phyloP scores from a whole-genome alignment of 2,888 invertebrate genomes.

The Leptopilina drosophilae region DNA sequence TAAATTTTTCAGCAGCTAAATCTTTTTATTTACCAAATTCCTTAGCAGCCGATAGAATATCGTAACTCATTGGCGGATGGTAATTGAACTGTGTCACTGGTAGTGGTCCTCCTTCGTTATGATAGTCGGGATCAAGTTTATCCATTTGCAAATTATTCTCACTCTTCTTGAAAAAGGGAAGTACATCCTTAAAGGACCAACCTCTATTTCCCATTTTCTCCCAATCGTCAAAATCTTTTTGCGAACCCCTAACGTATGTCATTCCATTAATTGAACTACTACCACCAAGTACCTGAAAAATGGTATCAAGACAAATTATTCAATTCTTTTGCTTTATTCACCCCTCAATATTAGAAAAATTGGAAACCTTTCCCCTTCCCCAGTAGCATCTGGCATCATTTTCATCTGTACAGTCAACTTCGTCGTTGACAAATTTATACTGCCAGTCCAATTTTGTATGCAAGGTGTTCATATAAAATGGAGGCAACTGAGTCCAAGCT shows the following conservation, averaged over 20 bases:
- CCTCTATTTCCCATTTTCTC: conserved; percentile 90
- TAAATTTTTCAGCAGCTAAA: too few species aligned
- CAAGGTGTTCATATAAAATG: conserved; percentile 92
- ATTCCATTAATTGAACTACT: conserved; percentile 94
- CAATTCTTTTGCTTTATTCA: too few species aligned
- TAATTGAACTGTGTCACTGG: conserved; percentile 90
- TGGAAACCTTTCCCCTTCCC: conserved; percentile 82
- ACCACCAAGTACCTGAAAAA: conserved; percentile 76
- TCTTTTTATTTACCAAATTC: conserved; percentile 82
- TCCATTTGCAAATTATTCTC: conserved; percentile 89
- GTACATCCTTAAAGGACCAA: conserved; percentile 92
- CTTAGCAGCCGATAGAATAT: conserved; percentile 87
- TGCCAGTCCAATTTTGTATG: conserved; percentile 93
- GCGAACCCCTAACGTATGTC: conserved; percentile 75
- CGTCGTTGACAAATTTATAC: conserved; percentile 90
- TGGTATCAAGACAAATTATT: too few species aligned
- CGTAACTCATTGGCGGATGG: conserved; percentile 89
- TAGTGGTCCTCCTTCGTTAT: conserved; percentile 86
- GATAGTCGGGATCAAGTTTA: conserved; percentile 86
- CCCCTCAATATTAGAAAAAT: too few species aligned
- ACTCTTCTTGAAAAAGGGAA: conserved; percentile 93
- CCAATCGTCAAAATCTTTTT: conserved; percentile 93
- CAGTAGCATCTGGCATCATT: conserved; percentile 86
- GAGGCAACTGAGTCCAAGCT: conserved; percentile 91
- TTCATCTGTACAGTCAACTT: conserved; percentile 86